phyloP scores from a whole-genome alignment of 2,113 vertebrate genomes.

The Calyptomena viridis region DNA sequence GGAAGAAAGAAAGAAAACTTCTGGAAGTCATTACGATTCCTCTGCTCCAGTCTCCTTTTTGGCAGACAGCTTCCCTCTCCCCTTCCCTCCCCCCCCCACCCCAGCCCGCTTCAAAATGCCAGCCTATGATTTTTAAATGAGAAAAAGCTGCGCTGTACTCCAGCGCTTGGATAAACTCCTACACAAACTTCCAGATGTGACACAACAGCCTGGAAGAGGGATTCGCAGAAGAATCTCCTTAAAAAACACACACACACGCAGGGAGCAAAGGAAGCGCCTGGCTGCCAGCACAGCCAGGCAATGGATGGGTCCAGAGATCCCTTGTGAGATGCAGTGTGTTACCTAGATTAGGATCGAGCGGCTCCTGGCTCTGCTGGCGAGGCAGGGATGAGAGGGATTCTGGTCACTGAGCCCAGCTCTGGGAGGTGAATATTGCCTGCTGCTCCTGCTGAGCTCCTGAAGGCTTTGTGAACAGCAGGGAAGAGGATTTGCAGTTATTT shows the following conservation, averaged over 20 bases:
- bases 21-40: conserved; percentile 70
- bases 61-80: conserved; percentile 63
- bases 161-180: conserved; percentile 86
- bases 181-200: conserved; percentile 91
- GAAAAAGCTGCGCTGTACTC: conserved; percentile 86
- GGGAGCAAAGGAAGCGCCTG: background rate
- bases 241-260: background rate
- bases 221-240: conserved; percentile 70
- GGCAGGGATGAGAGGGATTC: background rate
- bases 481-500: background rate
- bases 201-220: conserved; percentile 80
- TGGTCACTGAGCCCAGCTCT: background rate
- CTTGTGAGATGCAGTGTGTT: background rate
- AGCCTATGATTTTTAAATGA: conserved; percentile 88
- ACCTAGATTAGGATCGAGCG: background rate
- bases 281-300: background rate
- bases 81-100: background rate
- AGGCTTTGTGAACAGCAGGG: background rate
- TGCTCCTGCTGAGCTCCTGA: background rate
- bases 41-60: conserved; percentile 67
- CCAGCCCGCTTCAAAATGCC: conserved; percentile 77
- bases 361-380: background rate
- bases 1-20: conserved; percentile 51
- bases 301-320: background rate
- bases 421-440: background rate